A percentile compares a stretch with the other conserved stretches of the same genome.
Evolutionary conservation across 2,888 invertebrate species (phyloP).

Genomic region (Ennomos quercinarius): DNA sequence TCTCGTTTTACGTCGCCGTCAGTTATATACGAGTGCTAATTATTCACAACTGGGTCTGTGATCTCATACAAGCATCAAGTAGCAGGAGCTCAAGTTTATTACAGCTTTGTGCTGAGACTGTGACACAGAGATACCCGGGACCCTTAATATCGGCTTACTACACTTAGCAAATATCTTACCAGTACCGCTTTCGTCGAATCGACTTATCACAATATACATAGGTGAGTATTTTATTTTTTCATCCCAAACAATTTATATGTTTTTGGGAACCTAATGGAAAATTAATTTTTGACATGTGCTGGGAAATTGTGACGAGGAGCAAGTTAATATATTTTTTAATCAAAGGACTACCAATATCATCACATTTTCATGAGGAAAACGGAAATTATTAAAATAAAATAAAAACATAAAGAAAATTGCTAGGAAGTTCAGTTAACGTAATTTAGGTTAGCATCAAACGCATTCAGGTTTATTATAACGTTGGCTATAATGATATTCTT

Average conservation of each 20-base stretch:
- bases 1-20: conserved; percentile 18
- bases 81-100: conserved; percentile 26
- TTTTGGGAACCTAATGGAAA: conserved; percentile 5
- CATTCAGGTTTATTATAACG: too few relatives aligned
- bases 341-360: too few relatives aligned
- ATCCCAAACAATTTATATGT: neutral
- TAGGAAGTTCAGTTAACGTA: too few relatives aligned
- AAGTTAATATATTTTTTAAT: too few relatives aligned
- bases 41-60: conserved; percentile 19
- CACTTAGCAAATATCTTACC: conserved; percentile 20
- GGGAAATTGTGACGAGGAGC: too few relatives aligned
- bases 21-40: conserved; percentile 16
- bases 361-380: too few relatives aligned
- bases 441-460: too few relatives aligned
- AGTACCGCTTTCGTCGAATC: conserved; percentile 13
- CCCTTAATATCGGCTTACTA: conserved; percentile 23
- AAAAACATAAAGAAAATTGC: too few relatives aligned
- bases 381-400: too few relatives aligned
- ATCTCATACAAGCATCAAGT: conserved; percentile 18
- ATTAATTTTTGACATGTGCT: neutral
- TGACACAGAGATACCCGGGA: conserved; percentile 20
- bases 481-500: too few relatives aligned
- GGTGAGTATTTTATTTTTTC: neutral
- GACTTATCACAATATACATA: conserved; percentile 8
- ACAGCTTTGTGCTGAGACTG: conserved; percentile 17